Evolutionary conservation across 2,797 vertebrate species (phyloP).

Genomic region (Loriculus beryllinus): DNA sequence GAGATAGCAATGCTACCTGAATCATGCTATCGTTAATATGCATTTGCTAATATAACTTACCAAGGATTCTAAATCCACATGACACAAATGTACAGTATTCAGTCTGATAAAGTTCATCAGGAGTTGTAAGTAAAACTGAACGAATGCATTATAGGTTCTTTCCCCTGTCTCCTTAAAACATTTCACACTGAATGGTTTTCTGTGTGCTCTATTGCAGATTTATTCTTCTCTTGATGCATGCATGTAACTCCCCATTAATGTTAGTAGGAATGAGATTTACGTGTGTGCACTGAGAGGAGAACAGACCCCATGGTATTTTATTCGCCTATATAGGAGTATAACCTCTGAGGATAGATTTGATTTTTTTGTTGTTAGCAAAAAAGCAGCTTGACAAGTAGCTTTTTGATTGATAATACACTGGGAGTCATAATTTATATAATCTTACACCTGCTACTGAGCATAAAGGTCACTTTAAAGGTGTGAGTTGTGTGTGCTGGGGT

Average conservation of each 20-base stretch:
- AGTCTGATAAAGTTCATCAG: conserved; percentile 37
- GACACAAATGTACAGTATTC: background rate
- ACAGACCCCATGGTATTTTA: conserved; percentile 67
- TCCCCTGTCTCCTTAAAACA: conserved; percentile 30
- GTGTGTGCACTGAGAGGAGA: conserved; percentile 48
- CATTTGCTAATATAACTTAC: conserved; percentile 32
- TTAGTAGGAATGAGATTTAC: conserved; percentile 66
- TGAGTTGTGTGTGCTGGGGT: conserved; percentile 35
- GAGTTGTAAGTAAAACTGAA: conserved; percentile 31
- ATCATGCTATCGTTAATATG: conserved; percentile 19
- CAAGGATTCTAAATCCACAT: background rate
- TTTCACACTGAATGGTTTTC: conserved; percentile 50
- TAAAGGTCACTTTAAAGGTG: conserved; percentile 71
- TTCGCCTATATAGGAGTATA: conserved; percentile 53
- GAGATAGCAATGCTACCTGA: conserved; percentile 1
- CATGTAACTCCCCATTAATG: conserved; percentile 59
- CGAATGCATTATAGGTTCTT: background rate
- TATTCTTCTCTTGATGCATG: conserved; percentile 54
- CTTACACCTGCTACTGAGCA: conserved; percentile 58
- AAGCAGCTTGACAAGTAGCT: conserved; percentile 60
- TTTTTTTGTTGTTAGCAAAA: conserved; percentile 68
- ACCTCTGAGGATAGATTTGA: conserved; percentile 63
- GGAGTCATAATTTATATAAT: conserved; percentile 72
- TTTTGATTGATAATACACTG: conserved; percentile 73
- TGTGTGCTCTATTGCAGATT: conserved; percentile 33